Evolutionary conservation across 2,113 vertebrate genomes (phyloP), one percentile per base, ranked within the genome.

Genomic region (Ranitomeya variabilis): DNA sequence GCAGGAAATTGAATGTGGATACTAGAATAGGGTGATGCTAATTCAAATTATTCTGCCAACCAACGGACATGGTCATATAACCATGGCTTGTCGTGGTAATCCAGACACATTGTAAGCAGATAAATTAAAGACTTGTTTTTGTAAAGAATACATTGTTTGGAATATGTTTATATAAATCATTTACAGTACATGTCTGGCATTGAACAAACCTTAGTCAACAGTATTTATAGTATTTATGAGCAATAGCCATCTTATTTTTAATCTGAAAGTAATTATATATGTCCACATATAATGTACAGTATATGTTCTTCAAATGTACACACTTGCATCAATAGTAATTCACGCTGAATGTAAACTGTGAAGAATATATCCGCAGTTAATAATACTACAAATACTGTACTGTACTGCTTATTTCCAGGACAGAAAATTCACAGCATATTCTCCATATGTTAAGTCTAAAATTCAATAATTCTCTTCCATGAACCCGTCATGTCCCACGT

Each of bases 1-100:
- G 79, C 79, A 62, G 79, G 79, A 81, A 81, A 81, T 81, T 81
- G 79, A 81, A 60, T 60, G 23, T 81, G 55, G 57, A 60, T 23
- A 62, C 79, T 31, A 60, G 54, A 81, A 31, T 37, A 62, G 57
- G 23, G 51, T 59, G 79, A 81, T 60, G 55, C 79, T 62, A 23
- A 81, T 60, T 76, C 45, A 76, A 76, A 76, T 76, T 59, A 81
- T 31, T 37, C 54, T 81, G 13, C 79, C 57, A 81, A 81, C 79
- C 57, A 81, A 81, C 23, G 37, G 55, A 81, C 55, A 62, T 81
- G 79, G 26, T 60, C 79, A 31, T 37, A 54, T 81, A 60, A 81
- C 55, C 16, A 60, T 19, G 55, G 55, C 79, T 60, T 14, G 16
- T 45, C 37, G 37, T 37, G 21, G 57, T 60, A 62, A 81, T 26